Evolutionary conservation across 1,140 invertebrate species (phyloP), one percentile per base, ranked within the genome.

Genomic region (Cheumatopsyche charites): DNA sequence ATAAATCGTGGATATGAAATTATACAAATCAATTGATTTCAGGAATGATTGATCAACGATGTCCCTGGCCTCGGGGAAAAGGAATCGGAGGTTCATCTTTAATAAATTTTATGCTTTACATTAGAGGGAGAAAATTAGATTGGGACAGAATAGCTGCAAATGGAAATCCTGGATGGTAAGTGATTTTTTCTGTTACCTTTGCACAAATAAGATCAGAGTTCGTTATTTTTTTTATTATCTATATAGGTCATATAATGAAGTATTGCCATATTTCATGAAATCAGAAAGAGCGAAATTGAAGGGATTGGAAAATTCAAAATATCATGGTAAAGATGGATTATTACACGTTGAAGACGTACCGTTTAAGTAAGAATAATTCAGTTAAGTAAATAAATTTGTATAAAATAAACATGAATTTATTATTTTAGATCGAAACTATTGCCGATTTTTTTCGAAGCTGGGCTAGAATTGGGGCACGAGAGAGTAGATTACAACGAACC

Each of bases 51-150:
- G 23, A 55, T 17, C 12, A 78, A 81, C 79, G 81, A 41, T 90
- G 88, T 74, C 85, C 81, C 41, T 85, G 86, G 82, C 86, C 88
- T 0, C 78, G 87, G 58, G 89, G 89, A 3, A 88, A 85, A 77
- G 87, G 85, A 0, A 77, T 92, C 0, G 93, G 94, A 0, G 94
- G 94, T 0, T 87, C 88, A 0, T 91, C 90, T 19, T 88, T 91
- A 1, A 87, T 96, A 19, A 95, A 96, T 79, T 93, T 89, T 58
- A 94, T 95, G 92, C 90, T 94, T 15, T 95, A 96, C 79, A 90
- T 93, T 0, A 85, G 94, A 45, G 94, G 94, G 0, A 89, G 93
- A 82, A 85, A 85, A 1, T 80, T 79, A 12, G 92, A 94, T 76
- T 95, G 90, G 81, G 89, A 94, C 78, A 78, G 86, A 17, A 94